Conservation (phyloP, 2,113 vertebrate genomes). For the Pionites leucogaster region DNA sequence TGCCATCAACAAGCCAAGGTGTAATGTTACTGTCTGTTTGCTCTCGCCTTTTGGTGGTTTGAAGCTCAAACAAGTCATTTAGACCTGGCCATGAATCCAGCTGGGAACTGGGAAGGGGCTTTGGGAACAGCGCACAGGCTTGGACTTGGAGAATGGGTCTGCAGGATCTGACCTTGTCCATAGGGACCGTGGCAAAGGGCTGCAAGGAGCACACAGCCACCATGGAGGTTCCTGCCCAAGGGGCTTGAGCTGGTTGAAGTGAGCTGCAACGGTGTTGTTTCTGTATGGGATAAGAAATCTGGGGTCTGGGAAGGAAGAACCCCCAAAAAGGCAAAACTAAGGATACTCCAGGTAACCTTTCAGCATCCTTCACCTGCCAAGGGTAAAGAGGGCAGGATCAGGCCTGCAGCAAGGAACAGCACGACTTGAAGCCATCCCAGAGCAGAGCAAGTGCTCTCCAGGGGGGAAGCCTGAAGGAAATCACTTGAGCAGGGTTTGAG, state of each 20-base stretch:
- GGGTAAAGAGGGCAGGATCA: not conserved
- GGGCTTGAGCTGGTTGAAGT: not conserved
- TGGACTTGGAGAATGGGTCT: fast-evolving
- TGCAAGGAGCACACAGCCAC: not conserved
- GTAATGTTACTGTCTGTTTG: constrained; percentile 84
- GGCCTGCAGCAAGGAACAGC: not conserved
- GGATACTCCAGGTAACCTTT: not conserved
- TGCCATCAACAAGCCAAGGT: constrained; percentile 80
- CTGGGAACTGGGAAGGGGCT: not conserved
- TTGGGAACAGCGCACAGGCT: fast-evolving
- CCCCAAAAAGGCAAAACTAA: fast-evolving
- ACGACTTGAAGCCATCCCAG: too few species aligned
- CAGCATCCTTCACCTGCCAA: not conserved
- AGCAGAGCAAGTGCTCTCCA: fast-evolving
- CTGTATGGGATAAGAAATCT: fast-evolving
- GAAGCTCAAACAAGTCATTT: constrained; percentile 49
- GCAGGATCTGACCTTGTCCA: fast-evolving
- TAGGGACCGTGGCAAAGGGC: fast-evolving
- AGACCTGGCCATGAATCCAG: not conserved
- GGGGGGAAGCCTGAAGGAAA: not conserved
- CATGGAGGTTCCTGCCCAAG: not conserved
- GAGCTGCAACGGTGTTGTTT: not conserved
- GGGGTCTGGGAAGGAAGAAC: not conserved
- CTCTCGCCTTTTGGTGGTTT: constrained; percentile 70
- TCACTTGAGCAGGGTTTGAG: fast-evolving